Percentiles rank a stretch among this genome's conserved stretches.
Evolutionary conservation across 2,797 vertebrate species (phyloP).

Genomic region (Arvicola amphibius): DNA sequence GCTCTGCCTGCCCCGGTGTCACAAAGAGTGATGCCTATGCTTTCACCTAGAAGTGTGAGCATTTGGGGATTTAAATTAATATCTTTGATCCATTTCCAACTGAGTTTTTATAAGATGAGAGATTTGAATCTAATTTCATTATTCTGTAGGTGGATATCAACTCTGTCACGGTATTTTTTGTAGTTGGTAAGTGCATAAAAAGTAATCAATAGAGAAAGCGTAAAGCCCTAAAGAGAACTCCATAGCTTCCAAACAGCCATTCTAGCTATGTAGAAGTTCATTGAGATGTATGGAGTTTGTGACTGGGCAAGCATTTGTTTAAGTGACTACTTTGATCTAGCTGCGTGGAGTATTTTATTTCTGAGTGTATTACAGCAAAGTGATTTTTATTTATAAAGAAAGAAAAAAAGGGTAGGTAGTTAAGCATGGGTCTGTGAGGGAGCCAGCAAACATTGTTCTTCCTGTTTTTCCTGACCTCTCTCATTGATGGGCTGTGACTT

Average conservation of each 20-base stretch:
- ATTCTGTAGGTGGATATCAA: neutral
- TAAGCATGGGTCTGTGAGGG: neutral
- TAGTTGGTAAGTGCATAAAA: neutral
- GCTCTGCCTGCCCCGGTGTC: neutral
- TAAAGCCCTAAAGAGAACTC: neutral
- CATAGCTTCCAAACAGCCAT: neutral
- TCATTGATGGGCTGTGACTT: neutral
- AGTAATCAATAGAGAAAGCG: neutral
- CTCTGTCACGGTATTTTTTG: neutral
- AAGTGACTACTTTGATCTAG: neutral
- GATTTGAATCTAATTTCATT: neutral
- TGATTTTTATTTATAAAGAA: neutral
- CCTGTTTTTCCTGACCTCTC: neutral
- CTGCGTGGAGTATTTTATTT: neutral
- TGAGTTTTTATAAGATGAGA: neutral
- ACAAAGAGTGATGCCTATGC: neutral
- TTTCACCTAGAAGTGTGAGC: neutral
- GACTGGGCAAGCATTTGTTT: neutral
- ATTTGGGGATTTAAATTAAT: neutral
- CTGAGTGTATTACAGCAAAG: neutral
- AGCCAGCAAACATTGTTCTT: neutral
- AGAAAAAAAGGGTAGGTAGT: neutral
- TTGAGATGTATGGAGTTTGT: neutral
- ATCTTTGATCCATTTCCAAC: neutral
- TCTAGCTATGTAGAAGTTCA: neutral